These are phyloP conservation scores for Caenorhabditis parvicauda DNA, from an alignment of 2,888 invertebrate genomes.

Conservation along the genomic window DNA sequence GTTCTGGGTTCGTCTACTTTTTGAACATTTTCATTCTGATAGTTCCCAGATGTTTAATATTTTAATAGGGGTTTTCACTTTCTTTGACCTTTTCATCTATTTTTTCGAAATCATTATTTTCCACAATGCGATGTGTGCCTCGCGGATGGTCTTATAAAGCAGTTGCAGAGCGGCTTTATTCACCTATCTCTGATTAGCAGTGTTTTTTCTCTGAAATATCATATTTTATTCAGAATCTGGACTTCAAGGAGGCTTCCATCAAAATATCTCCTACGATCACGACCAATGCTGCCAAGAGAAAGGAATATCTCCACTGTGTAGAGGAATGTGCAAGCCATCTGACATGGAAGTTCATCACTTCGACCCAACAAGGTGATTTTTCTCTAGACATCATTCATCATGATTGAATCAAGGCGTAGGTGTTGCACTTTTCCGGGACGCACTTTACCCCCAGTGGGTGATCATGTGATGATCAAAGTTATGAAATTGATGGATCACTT, in stretches of 20 bases:
- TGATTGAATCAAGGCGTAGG: too few species aligned
- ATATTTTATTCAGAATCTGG: conserved; percentile 50
- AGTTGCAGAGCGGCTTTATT: too few species aligned
- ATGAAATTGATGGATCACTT: too few species aligned
- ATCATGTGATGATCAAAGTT: too few species aligned
- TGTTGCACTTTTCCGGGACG: too few species aligned
- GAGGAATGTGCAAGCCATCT: conserved; percentile 73
- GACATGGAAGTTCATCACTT: conserved; percentile 56
- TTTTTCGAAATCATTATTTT: not conserved
- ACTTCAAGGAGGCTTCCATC: conserved; percentile 53
- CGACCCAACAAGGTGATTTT: conserved; percentile 54
- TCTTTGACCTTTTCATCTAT: not conserved
- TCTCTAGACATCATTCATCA: not conserved
- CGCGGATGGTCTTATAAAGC: too few species aligned
- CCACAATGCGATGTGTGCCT: too few species aligned
- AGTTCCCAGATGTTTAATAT: too few species aligned
- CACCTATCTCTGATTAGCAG: not conserved
- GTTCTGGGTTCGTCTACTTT: too few species aligned
- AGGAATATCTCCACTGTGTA: conserved; percentile 78
- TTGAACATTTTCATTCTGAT: not conserved
- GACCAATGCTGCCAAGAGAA: conserved; percentile 76
- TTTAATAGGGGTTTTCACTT: not conserved
- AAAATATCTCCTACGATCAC: conserved; percentile 58
- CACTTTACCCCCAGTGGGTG: too few species aligned
- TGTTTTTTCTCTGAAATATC: too few species aligned